A percentile compares a stretch with the other conserved stretches of the same genome.
Conservation (phyloP, 2,113 vertebrate species). For the Hippocampus guttulatus region DNA sequence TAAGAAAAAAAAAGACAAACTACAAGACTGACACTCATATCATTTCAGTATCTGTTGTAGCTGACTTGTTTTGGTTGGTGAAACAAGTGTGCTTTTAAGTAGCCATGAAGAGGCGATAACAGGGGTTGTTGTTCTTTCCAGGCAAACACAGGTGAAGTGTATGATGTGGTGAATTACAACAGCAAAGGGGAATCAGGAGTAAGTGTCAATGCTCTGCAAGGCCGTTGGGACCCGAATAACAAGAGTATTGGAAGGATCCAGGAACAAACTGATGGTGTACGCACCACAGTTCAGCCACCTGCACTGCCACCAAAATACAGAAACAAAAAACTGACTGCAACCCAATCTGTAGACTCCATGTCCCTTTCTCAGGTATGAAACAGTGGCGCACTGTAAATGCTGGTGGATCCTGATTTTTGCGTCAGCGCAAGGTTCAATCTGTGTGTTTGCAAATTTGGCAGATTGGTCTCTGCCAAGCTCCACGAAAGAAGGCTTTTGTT, state of each 20-base stretch:
- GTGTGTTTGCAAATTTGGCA: no score
- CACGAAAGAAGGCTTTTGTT: no score
- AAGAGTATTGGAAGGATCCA: neutral
- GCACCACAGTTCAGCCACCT: neutral
- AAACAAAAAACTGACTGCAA: conserved; percentile 45
- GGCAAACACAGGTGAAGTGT: conserved; percentile 57
- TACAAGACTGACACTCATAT: neutral
- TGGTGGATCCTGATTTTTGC: no score
- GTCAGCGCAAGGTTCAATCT: no score
- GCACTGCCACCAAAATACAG: conserved; percentile 36
- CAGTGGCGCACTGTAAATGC: no score
- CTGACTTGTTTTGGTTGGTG: neutral
- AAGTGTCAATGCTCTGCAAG: conserved; percentile 56
- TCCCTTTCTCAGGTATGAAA: conserved; percentile 36
- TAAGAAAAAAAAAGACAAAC: neutral
- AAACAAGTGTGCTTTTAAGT: neutral
- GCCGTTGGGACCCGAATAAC: conserved; percentile 52
- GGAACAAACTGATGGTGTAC: neutral
- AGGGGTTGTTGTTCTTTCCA: conserved; percentile 14
- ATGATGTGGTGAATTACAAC: conserved; percentile 66
- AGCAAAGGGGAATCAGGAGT: conserved; percentile 26
- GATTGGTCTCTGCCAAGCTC: no score
- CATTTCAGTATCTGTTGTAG: neutral
- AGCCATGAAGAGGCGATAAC: neutral
- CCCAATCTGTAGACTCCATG: conserved; percentile 32